Evolutionary conservation across 2,888 invertebrate genomes (phyloP).

Genomic region (Cephus sareptanus): DNA sequence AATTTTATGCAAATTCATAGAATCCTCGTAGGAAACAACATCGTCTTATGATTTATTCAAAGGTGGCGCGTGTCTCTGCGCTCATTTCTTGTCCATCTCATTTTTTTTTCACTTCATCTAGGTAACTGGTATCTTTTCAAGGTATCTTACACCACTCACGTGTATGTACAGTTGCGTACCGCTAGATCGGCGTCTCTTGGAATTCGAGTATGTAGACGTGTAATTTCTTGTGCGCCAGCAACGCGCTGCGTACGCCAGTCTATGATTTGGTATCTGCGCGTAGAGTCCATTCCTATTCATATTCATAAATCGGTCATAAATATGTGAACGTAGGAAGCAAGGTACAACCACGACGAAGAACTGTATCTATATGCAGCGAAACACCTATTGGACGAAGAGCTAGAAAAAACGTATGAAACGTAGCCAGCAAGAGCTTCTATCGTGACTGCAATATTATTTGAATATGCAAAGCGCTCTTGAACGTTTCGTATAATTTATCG

Average conservation of each 20-base stretch:
- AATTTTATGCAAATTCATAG: not conserved
- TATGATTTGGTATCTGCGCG: not conserved
- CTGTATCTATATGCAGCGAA: not conserved
- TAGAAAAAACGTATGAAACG: not conserved
- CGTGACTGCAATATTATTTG: constrained; percentile 31
- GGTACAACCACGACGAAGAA: constrained; percentile 9
- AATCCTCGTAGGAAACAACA: not conserved
- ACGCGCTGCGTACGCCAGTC: not conserved
- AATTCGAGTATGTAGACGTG: not conserved
- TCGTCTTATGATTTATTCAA: not conserved
- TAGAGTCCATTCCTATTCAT: constrained; percentile 14
- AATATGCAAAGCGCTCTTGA: constrained; percentile 32
- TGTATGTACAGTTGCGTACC: not conserved
- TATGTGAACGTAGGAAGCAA: constrained; percentile 19
- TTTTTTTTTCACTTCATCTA: not conserved
- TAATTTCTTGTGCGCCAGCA: not conserved
- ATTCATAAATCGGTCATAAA: constrained; percentile 23
- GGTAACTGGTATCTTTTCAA: not conserved
- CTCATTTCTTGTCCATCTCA: not conserved
- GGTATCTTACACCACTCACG: not conserved
- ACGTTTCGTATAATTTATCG: constrained; percentile 9
- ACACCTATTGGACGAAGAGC: not conserved
- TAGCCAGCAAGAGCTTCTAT: constrained; percentile 6
- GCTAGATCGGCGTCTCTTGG: not conserved
- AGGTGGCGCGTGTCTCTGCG: not conserved